Evolutionary conservation across 1,140 invertebrate genomes (phyloP), one percentile per base, ranked within the genome.

Genomic region (Platyura marginata): DNA sequence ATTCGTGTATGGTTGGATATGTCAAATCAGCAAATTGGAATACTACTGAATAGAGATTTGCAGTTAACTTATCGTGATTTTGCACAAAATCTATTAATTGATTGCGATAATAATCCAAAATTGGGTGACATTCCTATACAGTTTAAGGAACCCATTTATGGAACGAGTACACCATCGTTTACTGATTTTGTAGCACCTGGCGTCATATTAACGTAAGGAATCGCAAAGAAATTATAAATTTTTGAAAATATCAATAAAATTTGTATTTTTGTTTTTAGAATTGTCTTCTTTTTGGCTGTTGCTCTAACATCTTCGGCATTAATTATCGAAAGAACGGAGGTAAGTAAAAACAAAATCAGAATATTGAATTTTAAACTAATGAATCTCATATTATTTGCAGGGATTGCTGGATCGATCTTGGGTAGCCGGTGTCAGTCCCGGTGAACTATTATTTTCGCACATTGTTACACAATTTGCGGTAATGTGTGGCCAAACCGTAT

Each of bases 151-250:
- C 86, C 88, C 4, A 79, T 96, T 49, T 95, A 94, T 62, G 91
- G 90, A 40, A 75, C 77, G 20, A 75, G 71, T 49, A 72, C 83
- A 50, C 86, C 89, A 18, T 88, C 83, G 44, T 94, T 94, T 56
- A 92, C 87, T 2, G 85, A 94, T 62, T 96, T 95, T 62, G 91
- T 93, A 47, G 89, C 90, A 21, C 90, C 91, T 29, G 91, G 91
- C 49, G 82, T 95, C 42, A 90, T 94, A 55, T 65, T 94, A 47
- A 92, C 85, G 85, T 91, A 64, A 77, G 74, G 67, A 37, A 22
- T 3, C 6, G 19, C 22, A 23, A 25, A 25, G 15, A 35, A 20
- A 43, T 9, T 35, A 6, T 6, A 35, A 6, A 11, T 10, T 22
- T 9, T 29, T 25, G 18, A 6, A 9, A 16, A 38, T 39, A 55